Base-by-base conservation (phyloP, 2,888 invertebrate genomes). In the Caenorhabditis wallacei region DNA sequence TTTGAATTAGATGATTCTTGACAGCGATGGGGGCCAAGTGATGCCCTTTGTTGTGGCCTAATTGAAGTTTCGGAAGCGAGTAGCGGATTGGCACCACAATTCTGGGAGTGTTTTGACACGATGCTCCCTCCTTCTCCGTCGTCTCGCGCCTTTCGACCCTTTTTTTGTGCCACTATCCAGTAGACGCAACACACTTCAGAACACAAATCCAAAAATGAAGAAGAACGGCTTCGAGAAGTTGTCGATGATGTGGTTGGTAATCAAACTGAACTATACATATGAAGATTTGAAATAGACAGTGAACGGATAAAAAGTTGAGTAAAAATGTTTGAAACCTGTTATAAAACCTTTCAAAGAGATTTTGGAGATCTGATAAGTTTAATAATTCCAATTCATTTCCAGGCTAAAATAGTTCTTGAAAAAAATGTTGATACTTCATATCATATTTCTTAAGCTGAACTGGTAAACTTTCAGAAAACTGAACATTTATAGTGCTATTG, bases 61-160 rank as follows among this genome's bases (percentile, higher is more conserved):
- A 80, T 80, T 80, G 80, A 80, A 46, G 74, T 74, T 80, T 80
- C 80, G 80, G 80, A 80, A 74, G 80, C 68, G 61, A 74, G 69
- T 69, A 54, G 57, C 54, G 59, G 74, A 74, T 69, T 69, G 69
- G 69, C 69, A 78, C 72, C 68, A 72, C 71, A 68, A 80, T 69
- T 74, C 46, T 48, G 61, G 57, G 56, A 71, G 46, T 79, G 79
- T 79, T 79, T 79, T 79, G 70, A 71, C 79, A 71, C 79, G 74
- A 74, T 56, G 76, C 43, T 43, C 63, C 26, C 35, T 61, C 26
- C 59, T 53, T 26, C 75, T 37, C 51, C 66, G 51, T 3, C 13
- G 5, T 16, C 43, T 26, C 61, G 26, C 43, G 43, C 61, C 68
- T 51, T 74, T 40, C 40, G 57, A 30, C 76, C 37, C 61, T 26